Percentiles rank a stretch among this genome's conserved stretches.
phyloP scores from a whole-genome alignment of 2,113 vertebrate species.

The Catagonus wagneri region DNA sequence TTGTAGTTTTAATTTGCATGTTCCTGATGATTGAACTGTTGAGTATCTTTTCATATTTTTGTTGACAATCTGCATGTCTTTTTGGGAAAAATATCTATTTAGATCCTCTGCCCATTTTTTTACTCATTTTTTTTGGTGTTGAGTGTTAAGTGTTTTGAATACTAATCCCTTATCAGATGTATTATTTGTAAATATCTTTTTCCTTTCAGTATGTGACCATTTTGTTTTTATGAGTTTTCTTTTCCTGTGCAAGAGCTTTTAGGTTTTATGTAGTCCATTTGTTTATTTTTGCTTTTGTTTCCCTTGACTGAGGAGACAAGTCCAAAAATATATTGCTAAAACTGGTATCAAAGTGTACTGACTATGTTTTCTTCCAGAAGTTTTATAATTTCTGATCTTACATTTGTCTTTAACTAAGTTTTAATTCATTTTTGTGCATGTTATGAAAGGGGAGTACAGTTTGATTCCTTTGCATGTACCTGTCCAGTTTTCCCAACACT shows the following conservation, averaged over 20 bases:
- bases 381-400: neutral
- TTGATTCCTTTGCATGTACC: neutral
- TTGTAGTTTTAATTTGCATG: neutral
- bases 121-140: neutral
- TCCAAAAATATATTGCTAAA: neutral
- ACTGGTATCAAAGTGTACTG: neutral
- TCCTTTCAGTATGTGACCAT: neutral
- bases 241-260: neutral
- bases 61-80: neutral
- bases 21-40: accelerated
- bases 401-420: neutral
- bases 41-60: neutral
- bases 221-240: neutral
- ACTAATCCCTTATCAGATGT: neutral
- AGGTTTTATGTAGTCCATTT: neutral
- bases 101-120: neutral
- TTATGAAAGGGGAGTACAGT: neutral
- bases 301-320: neutral
- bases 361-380: neutral
- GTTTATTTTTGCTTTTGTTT: neutral
- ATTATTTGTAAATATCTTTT: neutral
- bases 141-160: neutral
- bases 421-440: neutral
- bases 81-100: neutral
- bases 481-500: neutral